phyloP scores from a whole-genome alignment of 23 tunicate genomes.

The Trididemnum nubilum region DNA sequence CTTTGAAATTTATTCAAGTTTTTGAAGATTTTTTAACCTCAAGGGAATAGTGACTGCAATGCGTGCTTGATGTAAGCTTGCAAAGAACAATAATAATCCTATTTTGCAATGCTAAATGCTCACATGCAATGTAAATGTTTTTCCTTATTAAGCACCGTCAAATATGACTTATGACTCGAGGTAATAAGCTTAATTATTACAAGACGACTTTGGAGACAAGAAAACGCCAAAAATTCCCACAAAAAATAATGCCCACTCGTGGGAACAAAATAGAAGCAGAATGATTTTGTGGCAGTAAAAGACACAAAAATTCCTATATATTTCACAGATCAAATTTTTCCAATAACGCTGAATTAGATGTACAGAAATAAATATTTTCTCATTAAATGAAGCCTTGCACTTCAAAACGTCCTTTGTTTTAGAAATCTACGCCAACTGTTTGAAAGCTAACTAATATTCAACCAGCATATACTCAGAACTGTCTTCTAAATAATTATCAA shows the following conservation, averaged over 20 bases:
- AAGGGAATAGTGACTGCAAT: too few species aligned
- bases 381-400: too few species aligned
- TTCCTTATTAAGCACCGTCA: not conserved
- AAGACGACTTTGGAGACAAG: not conserved
- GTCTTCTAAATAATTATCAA: too few species aligned
- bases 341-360: too few species aligned
- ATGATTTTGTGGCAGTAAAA: not conserved
- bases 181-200: conserved; percentile 15
- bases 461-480: too few species aligned
- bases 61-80: not conserved
- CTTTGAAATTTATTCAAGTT: too few species aligned
- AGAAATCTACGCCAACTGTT: too few species aligned
- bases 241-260: not conserved
- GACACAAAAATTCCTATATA: not conserved
- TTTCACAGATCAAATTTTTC: not conserved
- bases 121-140: not conserved
- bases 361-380: too few species aligned
- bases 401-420: too few species aligned
- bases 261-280: conserved; percentile 15
- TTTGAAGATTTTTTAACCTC: too few species aligned
- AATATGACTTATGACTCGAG: conserved; percentile 19
- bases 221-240: not conserved
- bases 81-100: not conserved
- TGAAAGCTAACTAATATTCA: too few species aligned
- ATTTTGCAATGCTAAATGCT: not conserved